Percentiles rank a stretch among this genome's conserved stretches.
Conservation (phyloP, 2,113 vertebrate genomes). For the Poeciliopsis retropinna region DNA sequence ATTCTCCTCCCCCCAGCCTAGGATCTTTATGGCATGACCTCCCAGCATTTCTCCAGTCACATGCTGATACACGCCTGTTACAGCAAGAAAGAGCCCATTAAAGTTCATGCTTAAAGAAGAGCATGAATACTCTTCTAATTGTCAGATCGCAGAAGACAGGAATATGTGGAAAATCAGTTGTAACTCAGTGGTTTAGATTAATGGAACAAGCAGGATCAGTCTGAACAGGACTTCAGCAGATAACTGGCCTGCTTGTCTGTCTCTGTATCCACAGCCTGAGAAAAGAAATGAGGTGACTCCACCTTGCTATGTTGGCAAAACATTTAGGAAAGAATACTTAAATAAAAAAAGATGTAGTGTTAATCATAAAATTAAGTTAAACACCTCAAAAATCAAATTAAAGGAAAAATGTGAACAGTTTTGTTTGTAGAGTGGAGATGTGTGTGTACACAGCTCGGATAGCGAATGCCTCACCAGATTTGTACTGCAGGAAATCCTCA, state of each 20-base stretch:
- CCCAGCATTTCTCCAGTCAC: conserved; percentile 84
- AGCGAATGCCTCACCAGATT: conserved; percentile 79
- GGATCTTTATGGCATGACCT: conserved; percentile 89
- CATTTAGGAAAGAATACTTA: neutral
- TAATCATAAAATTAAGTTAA: no score
- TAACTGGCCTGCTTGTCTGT: no score
- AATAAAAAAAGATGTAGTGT: neutral
- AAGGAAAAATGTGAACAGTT: no score
- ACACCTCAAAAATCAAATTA: no score
- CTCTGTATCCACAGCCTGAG: neutral
- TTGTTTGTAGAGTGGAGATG: neutral
- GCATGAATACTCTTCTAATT: no score
- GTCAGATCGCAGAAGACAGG: no score
- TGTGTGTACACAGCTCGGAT: neutral
- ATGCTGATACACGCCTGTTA: conserved; percentile 90
- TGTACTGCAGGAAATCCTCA: conserved; percentile 88
- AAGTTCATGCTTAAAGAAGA: neutral
- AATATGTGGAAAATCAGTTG: no score
- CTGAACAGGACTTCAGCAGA: no score
- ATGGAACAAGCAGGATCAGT: no score
- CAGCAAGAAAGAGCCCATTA: neutral
- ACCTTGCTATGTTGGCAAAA: neutral
- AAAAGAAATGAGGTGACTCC: neutral
- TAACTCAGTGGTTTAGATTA: no score
- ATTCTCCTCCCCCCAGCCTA: conserved; percentile 90